Conservation (phyloP, 2,888 invertebrate species). For the Ennomos fuscantarius region DNA sequence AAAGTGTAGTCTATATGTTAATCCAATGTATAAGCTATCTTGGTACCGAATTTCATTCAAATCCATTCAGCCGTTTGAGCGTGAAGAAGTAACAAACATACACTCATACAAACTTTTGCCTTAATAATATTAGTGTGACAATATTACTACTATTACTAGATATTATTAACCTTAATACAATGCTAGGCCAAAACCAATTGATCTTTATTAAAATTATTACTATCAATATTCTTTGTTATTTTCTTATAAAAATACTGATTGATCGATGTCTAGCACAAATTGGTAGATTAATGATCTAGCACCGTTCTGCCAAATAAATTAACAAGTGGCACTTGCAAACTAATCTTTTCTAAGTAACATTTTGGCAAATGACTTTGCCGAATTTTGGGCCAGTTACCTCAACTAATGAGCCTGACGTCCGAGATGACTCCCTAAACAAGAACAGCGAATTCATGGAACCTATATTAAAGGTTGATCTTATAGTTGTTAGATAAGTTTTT, state of each 20-base stretch:
- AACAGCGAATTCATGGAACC: slow-evolving; percentile 53
- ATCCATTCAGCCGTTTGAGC: no score
- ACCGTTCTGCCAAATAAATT: slow-evolving; percentile 45
- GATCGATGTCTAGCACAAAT: slow-evolving; percentile 30
- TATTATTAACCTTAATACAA: no score
- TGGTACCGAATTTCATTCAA: no score
- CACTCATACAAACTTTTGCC: no score
- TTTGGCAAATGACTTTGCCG: slow-evolving; percentile 72
- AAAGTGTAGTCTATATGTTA: no score
- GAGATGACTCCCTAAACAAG: slow-evolving; percentile 72
- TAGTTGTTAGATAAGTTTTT: no score
- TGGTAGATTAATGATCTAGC: slow-evolving; percentile 39
- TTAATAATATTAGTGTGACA: no score
- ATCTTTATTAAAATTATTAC: slow-evolving; percentile 3
- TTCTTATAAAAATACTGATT: slow-evolving; percentile 25
- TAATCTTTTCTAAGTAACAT: slow-evolving; percentile 62
- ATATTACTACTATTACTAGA: no score
- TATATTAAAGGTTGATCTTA: not conserved
- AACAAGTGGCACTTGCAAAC: slow-evolving; percentile 48
- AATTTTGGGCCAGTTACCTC: slow-evolving; percentile 79
- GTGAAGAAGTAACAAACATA: no score
- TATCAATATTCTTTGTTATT: slow-evolving; percentile 13
- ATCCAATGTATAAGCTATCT: no score
- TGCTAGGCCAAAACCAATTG: not conserved
- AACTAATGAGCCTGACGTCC: slow-evolving; percentile 81